These are phyloP conservation scores for Lamprotornis superbus DNA, from an alignment of 2,113 vertebrate species.

Conservation along the genomic window DNA sequence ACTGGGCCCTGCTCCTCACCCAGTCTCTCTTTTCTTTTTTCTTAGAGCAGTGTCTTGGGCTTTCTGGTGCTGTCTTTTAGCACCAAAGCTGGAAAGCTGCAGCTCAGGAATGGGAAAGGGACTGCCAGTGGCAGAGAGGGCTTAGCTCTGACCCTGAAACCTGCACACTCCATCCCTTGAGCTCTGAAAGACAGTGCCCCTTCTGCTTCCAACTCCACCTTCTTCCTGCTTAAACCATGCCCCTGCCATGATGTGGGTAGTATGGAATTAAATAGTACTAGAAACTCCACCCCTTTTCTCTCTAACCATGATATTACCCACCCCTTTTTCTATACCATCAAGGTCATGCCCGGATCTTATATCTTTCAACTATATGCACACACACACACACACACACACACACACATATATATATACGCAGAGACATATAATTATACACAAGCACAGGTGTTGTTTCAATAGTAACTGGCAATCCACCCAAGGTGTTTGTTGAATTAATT, in stretches of 20 bases:
- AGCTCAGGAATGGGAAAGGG: neutral
- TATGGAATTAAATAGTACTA: neutral
- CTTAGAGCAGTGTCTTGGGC: fast-evolving
- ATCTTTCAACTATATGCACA: neutral
- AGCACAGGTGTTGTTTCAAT: neutral
- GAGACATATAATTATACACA: neutral
- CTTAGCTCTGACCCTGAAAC: neutral
- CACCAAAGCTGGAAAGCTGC: neutral
- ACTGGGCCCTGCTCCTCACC: fast-evolving
- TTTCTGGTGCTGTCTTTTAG: fast-evolving
- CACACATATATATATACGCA: neutral
- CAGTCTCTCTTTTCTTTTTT: neutral
- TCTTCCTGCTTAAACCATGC: neutral
- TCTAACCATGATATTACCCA: neutral
- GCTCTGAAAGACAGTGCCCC: neutral
- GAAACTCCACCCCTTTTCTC: neutral
- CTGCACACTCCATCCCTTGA: neutral
- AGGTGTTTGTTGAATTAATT: neutral
- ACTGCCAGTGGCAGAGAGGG: neutral
- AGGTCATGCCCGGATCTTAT: neutral
- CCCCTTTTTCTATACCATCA: neutral
- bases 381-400: neutral
- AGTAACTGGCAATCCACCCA: neutral
- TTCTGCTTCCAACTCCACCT: neutral
- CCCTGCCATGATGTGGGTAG: neutral